Conservation (phyloP, 2,797 vertebrate species). For the Allobates femoralis region DNA sequence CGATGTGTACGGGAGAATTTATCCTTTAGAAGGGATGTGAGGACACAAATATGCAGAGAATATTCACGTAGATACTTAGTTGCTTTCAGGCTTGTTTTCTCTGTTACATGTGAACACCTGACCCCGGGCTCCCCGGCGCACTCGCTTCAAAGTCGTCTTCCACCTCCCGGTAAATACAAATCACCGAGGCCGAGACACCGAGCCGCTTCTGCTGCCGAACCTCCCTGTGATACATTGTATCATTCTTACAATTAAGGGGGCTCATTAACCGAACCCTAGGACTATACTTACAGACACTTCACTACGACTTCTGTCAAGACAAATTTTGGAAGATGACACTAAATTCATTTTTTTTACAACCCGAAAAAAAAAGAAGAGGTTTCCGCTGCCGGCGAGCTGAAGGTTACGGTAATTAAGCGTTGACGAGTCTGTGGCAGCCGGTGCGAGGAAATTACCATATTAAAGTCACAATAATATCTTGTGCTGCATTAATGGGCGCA, state of each 20-base stretch:
- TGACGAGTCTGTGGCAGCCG: slow-evolving; percentile 83
- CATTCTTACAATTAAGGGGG: neutral
- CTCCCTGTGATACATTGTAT: neutral
- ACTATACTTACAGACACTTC: slow-evolving; percentile 87
- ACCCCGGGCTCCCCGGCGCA: neutral
- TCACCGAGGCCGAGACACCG: neutral
- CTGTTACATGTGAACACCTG: neutral
- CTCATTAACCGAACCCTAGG: slow-evolving; percentile 58
- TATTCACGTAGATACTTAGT: too few species aligned
- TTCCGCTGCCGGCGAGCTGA: slow-evolving; percentile 78
- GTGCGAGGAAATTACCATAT: slow-evolving; percentile 85
- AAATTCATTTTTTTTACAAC: slow-evolving; percentile 78
- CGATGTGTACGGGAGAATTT: too few species aligned
- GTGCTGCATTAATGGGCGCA: slow-evolving; percentile 78
- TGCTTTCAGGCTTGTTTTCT: too few species aligned
- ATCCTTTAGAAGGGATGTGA: too few species aligned
- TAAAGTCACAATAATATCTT: slow-evolving; percentile 83
- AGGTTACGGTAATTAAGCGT: slow-evolving; percentile 85
- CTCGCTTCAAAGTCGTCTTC: neutral
- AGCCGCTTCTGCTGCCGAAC: neutral
- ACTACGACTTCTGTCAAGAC: slow-evolving; percentile 86
- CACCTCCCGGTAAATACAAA: neutral
- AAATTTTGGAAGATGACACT: slow-evolving; percentile 82
- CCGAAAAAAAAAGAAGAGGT: slow-evolving; percentile 65
- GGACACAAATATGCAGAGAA: too few species aligned